phyloP scores from a whole-genome alignment of 2,797 vertebrate species.

The Graptemys geographica region DNA sequence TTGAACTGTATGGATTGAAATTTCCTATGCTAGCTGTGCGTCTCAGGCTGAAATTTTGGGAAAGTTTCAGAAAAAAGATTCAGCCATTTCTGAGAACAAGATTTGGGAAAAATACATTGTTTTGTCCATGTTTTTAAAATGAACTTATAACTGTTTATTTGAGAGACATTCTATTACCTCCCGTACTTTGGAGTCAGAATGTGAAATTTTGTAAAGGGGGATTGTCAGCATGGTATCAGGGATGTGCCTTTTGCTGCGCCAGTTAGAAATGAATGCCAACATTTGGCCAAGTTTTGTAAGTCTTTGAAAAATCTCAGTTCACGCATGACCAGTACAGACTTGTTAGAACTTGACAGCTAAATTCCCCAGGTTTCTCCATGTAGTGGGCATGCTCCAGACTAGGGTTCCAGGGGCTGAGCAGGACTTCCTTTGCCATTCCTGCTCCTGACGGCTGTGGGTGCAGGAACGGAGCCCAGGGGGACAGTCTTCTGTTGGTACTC shows the following conservation, averaged over 20 bases:
- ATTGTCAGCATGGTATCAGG: background rate
- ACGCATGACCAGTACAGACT: rapidly evolving
- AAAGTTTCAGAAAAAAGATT: background rate
- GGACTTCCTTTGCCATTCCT: background rate
- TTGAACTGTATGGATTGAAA: background rate
- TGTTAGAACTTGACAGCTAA: background rate
- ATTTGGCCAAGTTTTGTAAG: background rate
- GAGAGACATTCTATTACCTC: background rate
- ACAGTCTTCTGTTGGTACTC: background rate
- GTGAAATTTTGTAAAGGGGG: background rate
- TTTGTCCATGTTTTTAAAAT: background rate
- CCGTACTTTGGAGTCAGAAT: background rate
- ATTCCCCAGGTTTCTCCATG: background rate
- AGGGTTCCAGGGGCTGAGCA: background rate
- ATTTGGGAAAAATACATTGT: too few species aligned
- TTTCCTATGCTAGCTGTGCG: background rate
- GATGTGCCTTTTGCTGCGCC: background rate
- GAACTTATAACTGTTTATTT: background rate
- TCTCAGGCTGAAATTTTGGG: background rate
- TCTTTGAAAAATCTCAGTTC: background rate
- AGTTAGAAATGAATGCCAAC: background rate
- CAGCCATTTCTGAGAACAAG: background rate
- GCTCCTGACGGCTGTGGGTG: background rate
- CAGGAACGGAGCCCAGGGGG: background rate
- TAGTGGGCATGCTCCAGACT: background rate